phyloP scores from a whole-genome alignment of 1,140 invertebrate species.

The Zaprionus gabonicus region DNA sequence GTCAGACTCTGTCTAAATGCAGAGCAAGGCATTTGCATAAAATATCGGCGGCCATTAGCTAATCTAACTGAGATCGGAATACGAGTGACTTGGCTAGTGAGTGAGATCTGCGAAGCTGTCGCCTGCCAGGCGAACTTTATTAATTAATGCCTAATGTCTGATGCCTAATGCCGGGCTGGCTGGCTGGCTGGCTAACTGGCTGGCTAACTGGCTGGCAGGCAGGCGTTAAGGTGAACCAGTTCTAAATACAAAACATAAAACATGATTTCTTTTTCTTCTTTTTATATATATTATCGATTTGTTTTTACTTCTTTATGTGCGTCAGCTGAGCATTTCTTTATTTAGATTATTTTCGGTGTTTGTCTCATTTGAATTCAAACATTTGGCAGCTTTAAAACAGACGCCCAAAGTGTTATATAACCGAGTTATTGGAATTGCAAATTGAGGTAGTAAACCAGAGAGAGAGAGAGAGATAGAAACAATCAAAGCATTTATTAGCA shows the following conservation, averaged over 20 bases:
- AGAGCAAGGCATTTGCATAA: conserved; percentile 49
- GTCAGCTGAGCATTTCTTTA: conserved; percentile 29
- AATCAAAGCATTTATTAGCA: not conserved
- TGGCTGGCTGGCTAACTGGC: too few relatives aligned
- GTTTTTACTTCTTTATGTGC: not conserved
- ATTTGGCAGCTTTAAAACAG: conserved; percentile 6
- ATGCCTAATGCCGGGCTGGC: not conserved
- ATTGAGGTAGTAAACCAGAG: not conserved
- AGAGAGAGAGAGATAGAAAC: not conserved
- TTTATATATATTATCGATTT: conserved; percentile 9
- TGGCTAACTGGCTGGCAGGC: not conserved
- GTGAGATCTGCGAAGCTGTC: conserved; percentile 34
- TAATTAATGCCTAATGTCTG: conserved; percentile 51
- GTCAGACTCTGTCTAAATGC: conserved; percentile 44
- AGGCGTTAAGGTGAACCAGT: conserved; percentile 48
- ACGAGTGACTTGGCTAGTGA: conserved; percentile 42
- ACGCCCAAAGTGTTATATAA: conserved; percentile 14
- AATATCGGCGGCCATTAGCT: conserved; percentile 57
- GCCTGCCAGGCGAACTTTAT: conserved; percentile 39
- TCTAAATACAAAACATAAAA: conserved; percentile 41
- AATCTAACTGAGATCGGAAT: conserved; percentile 58
- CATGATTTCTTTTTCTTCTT: conserved; percentile 6
- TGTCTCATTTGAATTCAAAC: conserved; percentile 27
- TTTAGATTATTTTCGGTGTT: conserved; percentile 7
- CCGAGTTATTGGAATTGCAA: conserved; percentile 22